Evolutionary conservation across 2,797 vertebrate genomes (phyloP).

Genomic region (Octomys mimax): DNA sequence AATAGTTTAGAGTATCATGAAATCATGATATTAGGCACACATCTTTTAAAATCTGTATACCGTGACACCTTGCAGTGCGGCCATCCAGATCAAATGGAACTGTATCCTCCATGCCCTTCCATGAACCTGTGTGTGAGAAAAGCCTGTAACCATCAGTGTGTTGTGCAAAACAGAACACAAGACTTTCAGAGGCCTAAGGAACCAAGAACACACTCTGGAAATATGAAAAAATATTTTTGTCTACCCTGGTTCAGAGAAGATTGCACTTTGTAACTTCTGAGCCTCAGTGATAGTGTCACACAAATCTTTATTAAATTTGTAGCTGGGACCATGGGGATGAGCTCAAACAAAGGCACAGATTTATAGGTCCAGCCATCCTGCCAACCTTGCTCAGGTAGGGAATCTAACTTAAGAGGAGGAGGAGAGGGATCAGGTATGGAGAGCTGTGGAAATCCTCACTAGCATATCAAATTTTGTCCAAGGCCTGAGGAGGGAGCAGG

Average conservation of each 20-base stretch:
- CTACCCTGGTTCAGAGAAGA: not conserved
- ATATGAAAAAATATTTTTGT: not conserved
- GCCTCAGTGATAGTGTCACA: not conserved
- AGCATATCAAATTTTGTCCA: too few relatives aligned
- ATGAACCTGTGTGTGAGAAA: not conserved
- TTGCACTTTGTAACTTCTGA: not conserved
- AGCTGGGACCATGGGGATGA: too few relatives aligned
- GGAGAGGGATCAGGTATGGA: too few relatives aligned
- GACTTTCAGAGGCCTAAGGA: not conserved
- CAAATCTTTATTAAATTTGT: not conserved
- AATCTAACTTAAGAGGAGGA: too few relatives aligned
- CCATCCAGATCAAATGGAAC: not conserved
- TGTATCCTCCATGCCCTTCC: not conserved
- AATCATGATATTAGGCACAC: not conserved
- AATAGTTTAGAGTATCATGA: slow-evolving; percentile 32
- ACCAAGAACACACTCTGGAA: not conserved
- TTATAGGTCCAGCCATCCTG: too few relatives aligned
- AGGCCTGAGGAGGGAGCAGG: too few relatives aligned
- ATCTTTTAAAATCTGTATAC: not conserved
- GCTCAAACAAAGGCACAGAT: not conserved
- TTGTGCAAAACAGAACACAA: not conserved
- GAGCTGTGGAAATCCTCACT: too few relatives aligned
- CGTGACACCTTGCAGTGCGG: not conserved
- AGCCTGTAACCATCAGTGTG: not conserved
- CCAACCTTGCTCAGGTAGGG: too few relatives aligned